Evolutionary conservation across 35 echinoderm and acorn worm species (phyloP), one percentile per base, ranked within the genome.

Genomic region (Ophiothrix spiculata): DNA sequence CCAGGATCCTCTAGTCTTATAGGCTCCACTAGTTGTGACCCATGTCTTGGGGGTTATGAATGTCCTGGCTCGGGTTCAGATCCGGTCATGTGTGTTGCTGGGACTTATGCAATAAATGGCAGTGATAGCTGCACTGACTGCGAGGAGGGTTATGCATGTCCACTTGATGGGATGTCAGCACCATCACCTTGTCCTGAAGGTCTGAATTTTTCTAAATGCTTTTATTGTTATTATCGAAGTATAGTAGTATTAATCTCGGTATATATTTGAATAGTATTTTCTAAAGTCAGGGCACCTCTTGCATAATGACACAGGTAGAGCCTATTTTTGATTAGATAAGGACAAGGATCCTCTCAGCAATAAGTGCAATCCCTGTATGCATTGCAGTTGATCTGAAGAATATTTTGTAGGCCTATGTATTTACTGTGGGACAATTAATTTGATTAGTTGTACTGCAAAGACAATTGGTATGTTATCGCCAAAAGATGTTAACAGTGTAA

Each of bases 1-100:
- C 39, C 88, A 4, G 95, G 95, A 1, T 87, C 84, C 79, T 93
- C 82, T 75, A 97, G 94, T 83, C 40, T 83, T 56, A 79, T 80
- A 35, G 93, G 75, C 31, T 56, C 84, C 28, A 75, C 77, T 32
- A 91, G 85, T 17, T 98, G 95, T 79, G 63, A 85, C 17, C 56
- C 83, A 1, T 98, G 95, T 77, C 91, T 86, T 25, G 95, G 88
- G 49, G 95, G 95, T 31, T 98, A 89, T 75, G 89, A 93, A 64
- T 98, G 91, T 39, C 74, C 87, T 15, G 91, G 89, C 13, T 69
- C 60, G 29, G 91, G 40, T 0, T 36, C 85, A 17, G 42, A 34
- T 40, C 84, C 95, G 6, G 15, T 81, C 1, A 85, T 86, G 37
- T 98, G 95, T 39, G 35, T 39, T 12, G 21, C 4, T 91, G 95